Evolutionary conservation across 2,888 invertebrate species (phyloP).

Genomic region (Boloria selene): DNA sequence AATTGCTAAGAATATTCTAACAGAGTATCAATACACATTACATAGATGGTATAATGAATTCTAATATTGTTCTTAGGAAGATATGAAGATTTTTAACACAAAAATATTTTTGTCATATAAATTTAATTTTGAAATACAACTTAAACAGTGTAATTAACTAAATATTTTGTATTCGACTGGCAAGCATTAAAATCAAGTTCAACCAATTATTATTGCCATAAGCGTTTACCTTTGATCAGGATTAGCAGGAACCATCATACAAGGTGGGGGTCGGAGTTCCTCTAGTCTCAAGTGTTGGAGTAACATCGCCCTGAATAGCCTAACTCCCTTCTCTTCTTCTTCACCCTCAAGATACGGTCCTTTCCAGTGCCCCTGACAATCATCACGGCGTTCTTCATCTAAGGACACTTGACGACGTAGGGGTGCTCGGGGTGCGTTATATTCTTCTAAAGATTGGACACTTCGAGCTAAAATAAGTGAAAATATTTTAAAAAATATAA

Average conservation of each 20-base stretch:
- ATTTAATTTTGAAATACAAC: no score
- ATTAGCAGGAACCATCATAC: constrained; percentile 64
- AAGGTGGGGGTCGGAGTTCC: constrained; percentile 70
- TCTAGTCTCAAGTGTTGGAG: constrained; percentile 72
- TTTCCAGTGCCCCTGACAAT: constrained; percentile 77
- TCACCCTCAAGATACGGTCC: constrained; percentile 69
- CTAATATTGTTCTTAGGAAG: no score
- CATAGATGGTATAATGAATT: no score
- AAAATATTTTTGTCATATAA: no score
- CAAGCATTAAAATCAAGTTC: no score
- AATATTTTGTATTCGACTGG: no score
- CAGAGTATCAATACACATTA: no score
- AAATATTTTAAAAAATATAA: no score
- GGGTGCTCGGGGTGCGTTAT: constrained; percentile 71
- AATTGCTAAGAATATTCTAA: no score
- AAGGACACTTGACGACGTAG: constrained; percentile 73
- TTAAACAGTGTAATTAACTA: no score
- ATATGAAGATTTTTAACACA: no score
- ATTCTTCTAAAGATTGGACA: constrained; percentile 73
- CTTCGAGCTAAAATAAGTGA: constrained; percentile 60
- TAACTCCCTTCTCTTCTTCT: constrained; percentile 74
- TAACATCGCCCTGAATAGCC: constrained; percentile 75
- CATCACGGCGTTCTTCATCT: constrained; percentile 75
- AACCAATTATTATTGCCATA: no score
- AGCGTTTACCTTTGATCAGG: constrained; percentile 67